phyloP scores from a whole-genome alignment of 2,888 invertebrate species.

The Tipula helvola region DNA sequence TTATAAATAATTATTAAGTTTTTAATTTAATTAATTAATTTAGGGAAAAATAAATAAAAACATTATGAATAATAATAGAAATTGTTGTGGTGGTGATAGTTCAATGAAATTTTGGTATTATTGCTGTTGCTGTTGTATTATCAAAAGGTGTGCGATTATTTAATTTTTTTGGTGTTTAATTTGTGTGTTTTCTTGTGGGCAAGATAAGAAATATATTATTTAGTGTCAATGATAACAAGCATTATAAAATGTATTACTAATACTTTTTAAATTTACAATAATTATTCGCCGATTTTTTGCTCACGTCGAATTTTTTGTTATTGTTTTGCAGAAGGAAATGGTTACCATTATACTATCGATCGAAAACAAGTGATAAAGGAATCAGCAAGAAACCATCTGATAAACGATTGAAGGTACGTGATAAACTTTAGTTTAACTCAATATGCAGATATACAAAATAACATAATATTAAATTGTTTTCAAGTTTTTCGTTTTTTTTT shows the following conservation, averaged over 20 bases:
- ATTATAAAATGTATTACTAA: background rate
- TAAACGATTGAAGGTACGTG: slow-evolving; percentile 66
- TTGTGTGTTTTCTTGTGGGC: background rate
- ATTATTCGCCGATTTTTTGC: background rate
- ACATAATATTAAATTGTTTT: too few relatives aligned
- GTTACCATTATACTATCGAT: slow-evolving; percentile 75
- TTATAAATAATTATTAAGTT: background rate
- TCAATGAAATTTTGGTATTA: background rate
- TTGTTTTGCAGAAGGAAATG: slow-evolving; percentile 63
- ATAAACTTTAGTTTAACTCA: slow-evolving; percentile 8
- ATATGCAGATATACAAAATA: background rate
- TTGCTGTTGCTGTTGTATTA: slow-evolving; percentile 6
- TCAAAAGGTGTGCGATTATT: slow-evolving; percentile 4
- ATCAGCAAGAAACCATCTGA: slow-evolving; percentile 72
- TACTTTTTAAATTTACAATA: background rate
- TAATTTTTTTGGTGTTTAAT: background rate
- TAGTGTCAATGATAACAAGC: background rate
- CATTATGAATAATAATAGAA: background rate
- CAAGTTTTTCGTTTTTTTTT: too few relatives aligned
- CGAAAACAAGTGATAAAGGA: slow-evolving; percentile 48
- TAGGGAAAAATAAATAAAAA: background rate
- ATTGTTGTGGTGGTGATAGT: background rate
- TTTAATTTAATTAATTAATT: background rate
- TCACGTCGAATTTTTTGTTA: slow-evolving; percentile 15
- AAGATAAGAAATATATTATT: background rate